Conservation (phyloP, 1,140 invertebrate genomes). For the Drosophila pseudoananassae region DNA sequence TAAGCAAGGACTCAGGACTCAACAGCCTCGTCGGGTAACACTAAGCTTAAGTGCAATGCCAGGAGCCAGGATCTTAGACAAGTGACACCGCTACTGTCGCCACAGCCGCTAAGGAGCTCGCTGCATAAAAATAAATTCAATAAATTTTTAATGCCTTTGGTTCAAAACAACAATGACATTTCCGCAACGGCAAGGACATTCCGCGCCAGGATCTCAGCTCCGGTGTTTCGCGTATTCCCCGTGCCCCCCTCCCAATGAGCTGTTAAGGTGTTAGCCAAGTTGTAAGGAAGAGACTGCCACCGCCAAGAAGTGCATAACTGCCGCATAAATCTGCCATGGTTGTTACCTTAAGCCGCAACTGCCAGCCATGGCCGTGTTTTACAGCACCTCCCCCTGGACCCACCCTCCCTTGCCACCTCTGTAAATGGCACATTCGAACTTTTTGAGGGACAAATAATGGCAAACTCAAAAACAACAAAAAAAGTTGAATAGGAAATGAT, state of each 20-base stretch:
- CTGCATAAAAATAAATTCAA: slow-evolving; percentile 73
- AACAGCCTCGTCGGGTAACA: background rate
- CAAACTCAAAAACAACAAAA: slow-evolving; percentile 12
- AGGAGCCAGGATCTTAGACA: slow-evolving; percentile 21
- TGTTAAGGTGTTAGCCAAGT: slow-evolving; percentile 1
- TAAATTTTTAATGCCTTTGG: slow-evolving; percentile 77
- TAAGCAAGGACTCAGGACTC: background rate
- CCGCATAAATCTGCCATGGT: slow-evolving; percentile 70
- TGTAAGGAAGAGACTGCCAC: slow-evolving; percentile 7
- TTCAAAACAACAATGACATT: slow-evolving; percentile 65
- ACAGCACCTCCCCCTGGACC: too few species aligned
- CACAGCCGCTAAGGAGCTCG: background rate
- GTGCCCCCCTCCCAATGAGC: slow-evolving; percentile 27
- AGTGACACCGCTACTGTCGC: background rate
- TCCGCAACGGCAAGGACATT: slow-evolving; percentile 18
- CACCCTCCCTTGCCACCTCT: background rate
- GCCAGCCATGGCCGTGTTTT: slow-evolving; percentile 8
- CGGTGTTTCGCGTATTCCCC: slow-evolving; percentile 51
- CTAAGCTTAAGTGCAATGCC: slow-evolving; percentile 74
- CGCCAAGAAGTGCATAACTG: slow-evolving; percentile 64
- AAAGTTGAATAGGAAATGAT: slow-evolving; percentile 54
- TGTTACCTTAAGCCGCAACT: slow-evolving; percentile 62
- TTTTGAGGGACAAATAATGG: slow-evolving; percentile 24
- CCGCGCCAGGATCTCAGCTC: slow-evolving; percentile 10
- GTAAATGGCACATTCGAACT: slow-evolving; percentile 53